A percentile compares a stretch with the other conserved stretches of the same genome.
phyloP scores from a whole-genome alignment of 1,140 invertebrate genomes.

The Orussus abietinus region DNA sequence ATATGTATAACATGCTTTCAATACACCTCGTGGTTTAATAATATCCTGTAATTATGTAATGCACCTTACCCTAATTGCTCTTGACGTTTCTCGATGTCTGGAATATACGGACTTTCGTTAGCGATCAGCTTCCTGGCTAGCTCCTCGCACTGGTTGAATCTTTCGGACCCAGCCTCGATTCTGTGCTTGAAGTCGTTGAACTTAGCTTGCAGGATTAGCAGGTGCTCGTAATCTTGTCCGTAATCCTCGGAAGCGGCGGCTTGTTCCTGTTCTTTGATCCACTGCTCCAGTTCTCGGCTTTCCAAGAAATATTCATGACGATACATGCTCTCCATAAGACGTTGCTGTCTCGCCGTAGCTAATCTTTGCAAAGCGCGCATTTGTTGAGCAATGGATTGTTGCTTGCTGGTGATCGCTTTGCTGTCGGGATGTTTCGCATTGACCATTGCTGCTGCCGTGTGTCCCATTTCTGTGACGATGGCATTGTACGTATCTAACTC shows the following conservation, averaged over 20 bases:
- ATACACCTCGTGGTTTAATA: too few relatives aligned
- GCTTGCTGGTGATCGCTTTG: conserved; percentile 73
- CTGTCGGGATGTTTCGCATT: conserved; percentile 73
- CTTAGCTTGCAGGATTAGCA: conserved; percentile 83
- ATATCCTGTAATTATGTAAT: too few relatives aligned
- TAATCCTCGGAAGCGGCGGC: conserved; percentile 92
- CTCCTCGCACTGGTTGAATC: conserved; percentile 90
- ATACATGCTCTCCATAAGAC: conserved; percentile 87
- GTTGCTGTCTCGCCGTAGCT: conserved; percentile 74
- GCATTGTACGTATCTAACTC: conserved; percentile 92
- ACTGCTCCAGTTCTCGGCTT: conserved; percentile 84
- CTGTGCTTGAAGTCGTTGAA: conserved; percentile 94
- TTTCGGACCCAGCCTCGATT: conserved; percentile 85
- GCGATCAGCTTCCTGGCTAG: conserved; percentile 85
- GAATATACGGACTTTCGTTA: conserved; percentile 83
- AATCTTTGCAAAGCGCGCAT: conserved; percentile 77
- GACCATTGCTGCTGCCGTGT: conserved; percentile 77
- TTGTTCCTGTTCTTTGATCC: conserved; percentile 92
- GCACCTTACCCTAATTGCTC: conserved; percentile 80
- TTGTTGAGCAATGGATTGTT: conserved; percentile 72
- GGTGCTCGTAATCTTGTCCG: conserved; percentile 95
- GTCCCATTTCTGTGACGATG: conserved; percentile 89
- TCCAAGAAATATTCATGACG: conserved; percentile 92
- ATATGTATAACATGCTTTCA: too few relatives aligned
- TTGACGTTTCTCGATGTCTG: conserved; percentile 83